Evolutionary conservation across 2,797 vertebrate species (phyloP), one percentile per base, ranked within the genome.

Genomic region (Vireo griseus): DNA sequence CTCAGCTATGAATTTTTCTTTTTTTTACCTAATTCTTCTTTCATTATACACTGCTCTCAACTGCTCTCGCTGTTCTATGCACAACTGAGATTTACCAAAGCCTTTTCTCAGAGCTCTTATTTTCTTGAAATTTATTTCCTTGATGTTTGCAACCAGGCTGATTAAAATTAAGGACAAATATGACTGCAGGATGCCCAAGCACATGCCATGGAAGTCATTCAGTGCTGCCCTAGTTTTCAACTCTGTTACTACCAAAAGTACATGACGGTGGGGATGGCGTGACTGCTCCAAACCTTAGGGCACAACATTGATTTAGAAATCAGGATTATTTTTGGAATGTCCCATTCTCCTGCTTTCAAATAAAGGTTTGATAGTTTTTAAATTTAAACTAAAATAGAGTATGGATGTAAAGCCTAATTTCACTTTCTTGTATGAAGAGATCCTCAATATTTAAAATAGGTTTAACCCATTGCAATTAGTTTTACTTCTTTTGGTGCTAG

Each of bases 231-330:
- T 61, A 35, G 42, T 84, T 96, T 90, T 76, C 87, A 62, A 26
- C n/a, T 66, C 69, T 54, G 16, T 51, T 91, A 31, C 72, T 63
- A 84, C 79, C 59, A 61, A 21, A 93, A 90, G 48, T 48, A 28
- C 51, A 33, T 48, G 31, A 40, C 65, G 58, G 65, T 42, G 55
- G 72, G 10, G 20, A 65, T 4, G 76, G 63, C 72, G 62, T 1
- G 1, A 55, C 71, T 81, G 81, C 63, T 90, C 57, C 67, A 91
- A 92, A 92, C 91, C 91, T 79, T 66, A 88, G 78, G 96, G 81
- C 96, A 95, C 66, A 88, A 59, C 62, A 94, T 58, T 61, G 91
- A 96, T 93, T 83, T 86, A 68, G 75, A 76, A 67, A 82, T 65
- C 55, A 31, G 7, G 2, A 52, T 79, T 90, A 55, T 80, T 89